Conservation (phyloP, 2,888 invertebrate genomes). For the Euproctis similis region DNA sequence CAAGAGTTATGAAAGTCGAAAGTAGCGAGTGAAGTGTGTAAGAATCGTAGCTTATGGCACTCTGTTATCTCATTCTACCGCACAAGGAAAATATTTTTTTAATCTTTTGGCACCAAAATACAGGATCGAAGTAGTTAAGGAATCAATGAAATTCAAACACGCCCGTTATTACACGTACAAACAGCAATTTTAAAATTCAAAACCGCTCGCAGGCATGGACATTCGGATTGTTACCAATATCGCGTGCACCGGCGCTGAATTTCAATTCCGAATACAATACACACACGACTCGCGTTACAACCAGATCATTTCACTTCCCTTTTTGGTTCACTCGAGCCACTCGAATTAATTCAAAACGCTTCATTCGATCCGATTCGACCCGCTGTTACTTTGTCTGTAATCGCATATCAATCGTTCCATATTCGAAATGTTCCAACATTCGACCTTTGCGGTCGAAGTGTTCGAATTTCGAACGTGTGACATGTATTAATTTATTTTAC, state of each 20-base stretch:
- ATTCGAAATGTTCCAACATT: slow-evolving; percentile 36
- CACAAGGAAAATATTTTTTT: too few relatives aligned
- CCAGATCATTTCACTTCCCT: slow-evolving; percentile 33
- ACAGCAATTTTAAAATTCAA: slow-evolving; percentile 55
- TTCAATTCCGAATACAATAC: slow-evolving; percentile 44
- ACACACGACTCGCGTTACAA: slow-evolving; percentile 24
- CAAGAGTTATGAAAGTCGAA: too few relatives aligned
- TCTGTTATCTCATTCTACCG: too few relatives aligned
- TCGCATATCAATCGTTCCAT: slow-evolving; percentile 51
- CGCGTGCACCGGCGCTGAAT: slow-evolving; percentile 47
- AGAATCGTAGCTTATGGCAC: too few relatives aligned
- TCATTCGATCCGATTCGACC: slow-evolving; percentile 39
- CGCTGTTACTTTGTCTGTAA: slow-evolving; percentile 35
- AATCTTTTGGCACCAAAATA: slow-evolving; percentile 13
- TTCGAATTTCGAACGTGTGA: slow-evolving; percentile 36
- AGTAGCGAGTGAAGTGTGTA: too few relatives aligned
- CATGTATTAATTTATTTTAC: slow-evolving; percentile 45
- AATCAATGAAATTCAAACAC: slow-evolving; percentile 40
- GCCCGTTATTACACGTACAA: slow-evolving; percentile 24
- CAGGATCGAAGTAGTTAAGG: slow-evolving; percentile 19
- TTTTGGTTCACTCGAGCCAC: slow-evolving; percentile 39
- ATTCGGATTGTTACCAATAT: slow-evolving; percentile 56
- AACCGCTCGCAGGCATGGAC: slow-evolving; percentile 40
- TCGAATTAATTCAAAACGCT: slow-evolving; percentile 32
- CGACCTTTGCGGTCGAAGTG: slow-evolving; percentile 47